Evolutionary conservation across 2,888 invertebrate genomes (phyloP), one percentile per base, ranked within the genome.

Genomic region (Epinotia brunnichana): DNA sequence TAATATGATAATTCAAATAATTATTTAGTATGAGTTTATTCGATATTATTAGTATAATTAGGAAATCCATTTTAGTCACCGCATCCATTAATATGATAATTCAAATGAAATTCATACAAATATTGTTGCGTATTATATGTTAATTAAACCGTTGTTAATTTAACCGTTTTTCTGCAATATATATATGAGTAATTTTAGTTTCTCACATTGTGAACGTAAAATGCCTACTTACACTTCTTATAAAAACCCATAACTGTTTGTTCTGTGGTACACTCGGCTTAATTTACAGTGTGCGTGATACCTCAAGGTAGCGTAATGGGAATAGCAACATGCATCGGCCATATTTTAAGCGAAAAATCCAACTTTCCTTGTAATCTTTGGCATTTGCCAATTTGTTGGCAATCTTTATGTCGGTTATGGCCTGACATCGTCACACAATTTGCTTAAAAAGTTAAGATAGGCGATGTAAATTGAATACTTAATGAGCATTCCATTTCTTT

Each of bases 241-340:
- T 29, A 35, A 35, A 35, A 35, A 9, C 35, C 9, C 35, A 9
- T 2, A 35, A 35, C 7, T n/a, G 5, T n/a, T 48, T 48, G 48
- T 48, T 48, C 39, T 13, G 41, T 56, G 41, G 53, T 41, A n/a
- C 53, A 39, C 4, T 35, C 35, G 44, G 48, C 35, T 24, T 44
- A 44, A 19, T 64, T 29, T 41, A 59, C 24, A 51, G 19, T 19
- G 59, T 60, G 70, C 64, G 70, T 70, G 70, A 64, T 41, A 17
- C 53, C 19, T 13, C 44, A 53, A 13, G 56, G 17, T 29, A 29
- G 15, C 15, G 24, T 66, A 66, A 70, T 70, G 70, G 21, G 59
- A 60, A 51, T 70, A 39, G 39, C 63, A 53, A 70, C 64, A 66
- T 64, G 70, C 70, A 70, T 59, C 57, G 70, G 64, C 51, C 70